These are phyloP conservation scores for Poeciliopsis gracilis DNA, from an alignment of 2,797 vertebrate genomes.

Conservation along the genomic window DNA sequence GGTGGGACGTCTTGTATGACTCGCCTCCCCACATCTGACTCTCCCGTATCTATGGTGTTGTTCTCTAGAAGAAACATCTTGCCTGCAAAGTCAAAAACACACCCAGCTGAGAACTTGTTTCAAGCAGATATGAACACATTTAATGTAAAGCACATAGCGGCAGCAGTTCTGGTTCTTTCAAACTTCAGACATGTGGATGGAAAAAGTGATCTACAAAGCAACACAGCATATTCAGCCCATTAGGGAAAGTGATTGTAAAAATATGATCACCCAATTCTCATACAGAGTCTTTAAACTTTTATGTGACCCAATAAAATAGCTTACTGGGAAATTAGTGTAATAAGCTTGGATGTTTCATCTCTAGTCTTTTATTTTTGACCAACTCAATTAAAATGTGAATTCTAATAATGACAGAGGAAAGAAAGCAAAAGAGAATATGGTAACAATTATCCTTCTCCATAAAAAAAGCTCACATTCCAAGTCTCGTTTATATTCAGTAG, in stretches of 20 bases:
- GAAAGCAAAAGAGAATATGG: not conserved
- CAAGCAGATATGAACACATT: not conserved
- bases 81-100: constrained; percentile 74
- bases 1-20: constrained; percentile 92
- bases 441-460: not conserved
- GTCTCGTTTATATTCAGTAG: not conserved
- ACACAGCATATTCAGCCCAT: not conserved
- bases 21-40: constrained; percentile 93
- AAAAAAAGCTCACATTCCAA: not conserved
- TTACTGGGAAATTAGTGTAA: not conserved
- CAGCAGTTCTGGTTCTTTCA: not conserved
- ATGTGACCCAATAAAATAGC: not conserved
- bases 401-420: not conserved
- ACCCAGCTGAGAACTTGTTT: not conserved
- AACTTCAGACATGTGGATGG: not conserved
- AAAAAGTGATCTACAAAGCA: constrained; percentile 1
- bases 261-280: not conserved
- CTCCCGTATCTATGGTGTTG: constrained; percentile 97
- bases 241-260: constrained; percentile 3
- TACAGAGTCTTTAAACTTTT: constrained; percentile 2
- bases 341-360: not conserved
- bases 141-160: not conserved
- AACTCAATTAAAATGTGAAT: not conserved
- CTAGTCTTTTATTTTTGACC: not conserved
- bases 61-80: constrained; percentile 95